These are phyloP conservation scores for Diorhabda carinulata DNA, from an alignment of 1,140 invertebrate genomes.

Conservation along the genomic window DNA sequence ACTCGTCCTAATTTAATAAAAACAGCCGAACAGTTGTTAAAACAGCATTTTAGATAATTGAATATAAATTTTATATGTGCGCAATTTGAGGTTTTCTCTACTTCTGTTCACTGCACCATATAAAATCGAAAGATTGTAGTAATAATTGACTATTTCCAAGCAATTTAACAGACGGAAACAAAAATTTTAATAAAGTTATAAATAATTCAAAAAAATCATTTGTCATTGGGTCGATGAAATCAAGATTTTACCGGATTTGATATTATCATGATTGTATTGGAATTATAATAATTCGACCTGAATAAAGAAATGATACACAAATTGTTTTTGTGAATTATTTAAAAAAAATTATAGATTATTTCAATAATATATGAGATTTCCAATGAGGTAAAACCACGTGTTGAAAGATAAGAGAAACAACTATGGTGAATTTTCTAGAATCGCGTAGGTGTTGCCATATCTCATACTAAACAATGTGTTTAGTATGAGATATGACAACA, in stretches of 20 bases:
- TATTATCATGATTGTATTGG: neutral
- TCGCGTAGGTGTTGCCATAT: too few species aligned
- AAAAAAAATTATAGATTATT: too few species aligned
- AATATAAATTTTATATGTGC: slow-evolving; percentile 11
- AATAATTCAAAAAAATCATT: slow-evolving; percentile 6
- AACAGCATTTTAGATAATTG: slow-evolving; percentile 23
- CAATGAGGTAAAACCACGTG: too few species aligned
- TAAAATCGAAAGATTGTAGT: slow-evolving; percentile 12
- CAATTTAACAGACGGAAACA: slow-evolving; percentile 16
- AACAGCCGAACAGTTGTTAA: neutral
- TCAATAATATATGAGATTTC: too few species aligned
- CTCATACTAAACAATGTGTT: too few species aligned
- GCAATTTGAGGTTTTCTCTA: slow-evolving; percentile 10
- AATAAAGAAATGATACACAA: too few species aligned
- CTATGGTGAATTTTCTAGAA: too few species aligned
- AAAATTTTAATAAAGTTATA: slow-evolving; percentile 5
- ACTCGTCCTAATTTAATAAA: slow-evolving; percentile 9
- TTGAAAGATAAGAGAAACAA: too few species aligned
- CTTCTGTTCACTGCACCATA: slow-evolving; percentile 8
- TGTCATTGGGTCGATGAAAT: neutral
- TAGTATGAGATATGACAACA: too few species aligned
- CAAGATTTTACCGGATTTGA: neutral
- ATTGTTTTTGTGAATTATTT: too few species aligned
- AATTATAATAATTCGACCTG: too few species aligned
- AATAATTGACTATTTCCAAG: slow-evolving; percentile 10